These are phyloP conservation scores for Capricornis sumatraensis DNA, from an alignment of 2,113 vertebrate species.

Conservation along the genomic window DNA sequence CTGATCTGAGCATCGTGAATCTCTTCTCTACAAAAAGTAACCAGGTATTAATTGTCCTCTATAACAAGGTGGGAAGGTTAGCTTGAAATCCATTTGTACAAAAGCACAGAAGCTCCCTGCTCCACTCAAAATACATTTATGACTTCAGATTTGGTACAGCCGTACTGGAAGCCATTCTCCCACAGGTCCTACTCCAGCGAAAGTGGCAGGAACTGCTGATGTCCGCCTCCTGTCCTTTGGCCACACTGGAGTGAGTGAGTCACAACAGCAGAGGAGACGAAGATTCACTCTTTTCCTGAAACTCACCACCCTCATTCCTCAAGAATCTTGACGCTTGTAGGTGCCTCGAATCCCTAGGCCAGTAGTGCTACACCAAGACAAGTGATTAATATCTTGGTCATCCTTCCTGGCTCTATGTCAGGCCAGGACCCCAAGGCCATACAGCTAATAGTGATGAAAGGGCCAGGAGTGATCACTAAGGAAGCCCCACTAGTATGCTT, in stretches of 20 bases:
- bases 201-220: not conserved
- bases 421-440: not conserved
- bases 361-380: not conserved
- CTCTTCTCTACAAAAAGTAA: not conserved
- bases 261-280: not conserved
- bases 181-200: not conserved
- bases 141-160: not conserved
- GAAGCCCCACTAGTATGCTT: not conserved
- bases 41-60: not conserved
- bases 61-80: not conserved
- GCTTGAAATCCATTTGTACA: not conserved
- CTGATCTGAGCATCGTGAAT: not conserved
- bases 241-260: not conserved
- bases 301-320: not conserved
- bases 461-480: not conserved
- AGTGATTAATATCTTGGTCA: rapidly evolving
- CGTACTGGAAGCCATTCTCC: not conserved
- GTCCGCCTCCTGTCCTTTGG: not conserved
- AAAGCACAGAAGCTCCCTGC: not conserved
- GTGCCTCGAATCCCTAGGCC: not conserved
- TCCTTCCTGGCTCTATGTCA: not conserved
- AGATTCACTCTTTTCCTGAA: not conserved
- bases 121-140: not conserved
- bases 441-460: not conserved
- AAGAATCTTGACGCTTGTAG: not conserved